Evolutionary conservation across 2,888 invertebrate species (phyloP).

Genomic region (Pollenia labialis): DNA sequence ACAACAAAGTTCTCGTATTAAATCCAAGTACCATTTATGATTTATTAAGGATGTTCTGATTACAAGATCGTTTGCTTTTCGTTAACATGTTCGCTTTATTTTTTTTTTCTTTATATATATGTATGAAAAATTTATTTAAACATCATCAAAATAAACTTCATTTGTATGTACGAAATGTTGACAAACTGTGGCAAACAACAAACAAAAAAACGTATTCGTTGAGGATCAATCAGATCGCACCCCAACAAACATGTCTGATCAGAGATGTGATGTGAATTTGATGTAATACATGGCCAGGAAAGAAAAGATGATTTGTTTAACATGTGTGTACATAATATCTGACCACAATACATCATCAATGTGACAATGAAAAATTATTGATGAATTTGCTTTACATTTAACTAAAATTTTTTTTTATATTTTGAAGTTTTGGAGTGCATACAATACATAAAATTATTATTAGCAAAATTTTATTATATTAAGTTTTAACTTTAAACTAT

Average conservation of each 20-base stretch:
- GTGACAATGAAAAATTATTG: slow-evolving; percentile 76
- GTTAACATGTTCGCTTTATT: slow-evolving; percentile 44
- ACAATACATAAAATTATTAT: too few species aligned
- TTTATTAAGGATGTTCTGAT: slow-evolving; percentile 83
- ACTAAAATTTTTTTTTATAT: slow-evolving; percentile 7
- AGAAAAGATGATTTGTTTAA: slow-evolving; percentile 74
- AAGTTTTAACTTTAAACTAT: too few species aligned
- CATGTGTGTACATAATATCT: slow-evolving; percentile 71
- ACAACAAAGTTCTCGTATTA: slow-evolving; percentile 5
- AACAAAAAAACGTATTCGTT: slow-evolving; percentile 31
- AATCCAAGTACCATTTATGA: slow-evolving; percentile 79
- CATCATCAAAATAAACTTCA: slow-evolving; percentile 36
- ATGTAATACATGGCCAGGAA: slow-evolving; percentile 49
- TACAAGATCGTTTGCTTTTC: slow-evolving; percentile 79
- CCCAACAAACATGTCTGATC: slow-evolving; percentile 32
- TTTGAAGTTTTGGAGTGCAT: background rate
- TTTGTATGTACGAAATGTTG: slow-evolving; percentile 50
- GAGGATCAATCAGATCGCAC: slow-evolving; percentile 59
- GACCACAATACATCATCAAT: slow-evolving; percentile 71
- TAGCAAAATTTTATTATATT: too few species aligned
- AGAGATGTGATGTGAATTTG: slow-evolving; percentile 52
- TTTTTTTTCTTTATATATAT: slow-evolving; percentile 14
- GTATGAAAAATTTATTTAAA: slow-evolving; percentile 39
- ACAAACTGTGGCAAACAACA: slow-evolving; percentile 51
- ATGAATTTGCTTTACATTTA: slow-evolving; percentile 72